Conservation (phyloP, 2,888 invertebrate genomes). For the Entomobrya proxima region DNA sequence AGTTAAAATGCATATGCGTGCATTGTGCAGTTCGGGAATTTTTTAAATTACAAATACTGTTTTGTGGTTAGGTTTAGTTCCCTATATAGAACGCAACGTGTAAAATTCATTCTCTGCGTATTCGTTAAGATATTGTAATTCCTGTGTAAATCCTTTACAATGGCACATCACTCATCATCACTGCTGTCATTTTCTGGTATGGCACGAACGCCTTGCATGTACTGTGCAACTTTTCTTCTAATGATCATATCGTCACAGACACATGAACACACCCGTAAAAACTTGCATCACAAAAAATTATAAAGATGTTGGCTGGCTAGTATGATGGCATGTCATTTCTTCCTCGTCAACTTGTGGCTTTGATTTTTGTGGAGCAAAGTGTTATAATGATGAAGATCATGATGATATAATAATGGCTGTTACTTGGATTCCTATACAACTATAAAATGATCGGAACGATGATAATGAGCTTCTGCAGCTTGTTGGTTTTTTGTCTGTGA, state of each 20-base stretch:
- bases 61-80: constrained; percentile 23
- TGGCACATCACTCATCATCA: not conserved
- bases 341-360: constrained; percentile 13
- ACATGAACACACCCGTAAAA: constrained; percentile 37
- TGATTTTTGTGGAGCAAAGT: constrained; percentile 2
- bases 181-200: not conserved
- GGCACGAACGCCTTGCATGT: too few species aligned
- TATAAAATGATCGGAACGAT: not conserved
- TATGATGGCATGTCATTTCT: not conserved
- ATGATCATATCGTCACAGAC: constrained; percentile 53
- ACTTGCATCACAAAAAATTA: not conserved
- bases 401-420: constrained; percentile 4
- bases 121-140: not conserved
- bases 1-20: constrained; percentile 1
- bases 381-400: constrained; percentile 10
- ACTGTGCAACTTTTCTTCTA: constrained; percentile 27
- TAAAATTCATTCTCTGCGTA: not conserved
- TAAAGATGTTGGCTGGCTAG: not conserved
- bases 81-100: not conserved
- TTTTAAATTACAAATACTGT: constrained; percentile 2
- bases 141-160: not conserved
- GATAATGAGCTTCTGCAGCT: not conserved
- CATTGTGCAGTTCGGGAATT: not conserved
- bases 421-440: not conserved
- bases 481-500: constrained; percentile 19